Percentiles rank a stretch among this genome's conserved stretches.
These are phyloP conservation scores for Drymonia ruficornis DNA, from an alignment of 2,888 invertebrate genomes.

Conservation along the genomic window DNA sequence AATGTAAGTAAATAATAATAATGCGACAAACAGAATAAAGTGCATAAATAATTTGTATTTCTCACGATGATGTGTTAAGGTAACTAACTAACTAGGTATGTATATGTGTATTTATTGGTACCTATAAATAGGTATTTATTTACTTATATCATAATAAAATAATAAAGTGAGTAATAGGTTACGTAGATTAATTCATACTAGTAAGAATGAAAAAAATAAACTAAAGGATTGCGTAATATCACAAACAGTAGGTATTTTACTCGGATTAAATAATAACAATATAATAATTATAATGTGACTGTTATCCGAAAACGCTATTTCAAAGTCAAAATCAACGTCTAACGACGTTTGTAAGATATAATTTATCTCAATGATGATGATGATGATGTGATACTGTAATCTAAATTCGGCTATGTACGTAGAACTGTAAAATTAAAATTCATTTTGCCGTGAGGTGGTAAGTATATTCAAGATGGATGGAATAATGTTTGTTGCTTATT, in stretches of 20 bases:
- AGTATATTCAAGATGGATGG: no score
- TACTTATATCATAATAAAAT: not conserved
- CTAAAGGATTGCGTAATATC: no score
- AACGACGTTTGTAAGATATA: slow-evolving; percentile 51
- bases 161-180: not conserved
- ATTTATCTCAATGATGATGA: slow-evolving; percentile 13
- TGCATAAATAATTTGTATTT: slow-evolving; percentile 1
- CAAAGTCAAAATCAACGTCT: slow-evolving; percentile 35
- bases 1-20: not conserved
- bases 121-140: slow-evolving; percentile 1
- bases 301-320: slow-evolving; percentile 2
- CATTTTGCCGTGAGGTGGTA: no score
- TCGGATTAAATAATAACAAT: no score
- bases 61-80: not conserved
- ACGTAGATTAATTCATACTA: not conserved
- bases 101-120: not conserved
- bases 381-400: slow-evolving; percentile 6
- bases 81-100: not conserved
- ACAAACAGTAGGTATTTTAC: no score
- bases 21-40: not conserved
- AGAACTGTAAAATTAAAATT: no score
- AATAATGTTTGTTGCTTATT: no score
- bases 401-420: not conserved
- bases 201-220: no score
- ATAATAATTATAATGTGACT: not conserved